A percentile compares a stretch with the other conserved stretches of the same genome.
phyloP scores from a whole-genome alignment of 2,888 invertebrate species.

The Hemistola chrysoprasaria region DNA sequence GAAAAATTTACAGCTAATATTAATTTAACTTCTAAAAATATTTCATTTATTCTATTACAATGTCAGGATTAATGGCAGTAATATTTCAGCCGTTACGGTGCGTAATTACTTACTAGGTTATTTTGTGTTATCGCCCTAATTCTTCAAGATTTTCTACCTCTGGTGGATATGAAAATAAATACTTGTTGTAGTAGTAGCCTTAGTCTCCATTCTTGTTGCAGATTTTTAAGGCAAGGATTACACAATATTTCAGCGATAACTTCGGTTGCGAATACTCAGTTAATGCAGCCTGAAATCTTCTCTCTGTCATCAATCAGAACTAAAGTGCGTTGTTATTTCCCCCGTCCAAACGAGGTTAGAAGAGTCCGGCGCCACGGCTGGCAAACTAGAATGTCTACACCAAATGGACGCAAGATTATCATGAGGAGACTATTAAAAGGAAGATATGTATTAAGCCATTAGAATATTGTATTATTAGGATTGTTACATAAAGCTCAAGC shows the following conservation, averaged over 20 bases:
- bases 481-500: too few relatives aligned
- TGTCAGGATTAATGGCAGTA: conserved; percentile 54
- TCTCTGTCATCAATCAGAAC: conserved; percentile 60
- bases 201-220: conserved; percentile 43
- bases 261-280: conserved; percentile 30
- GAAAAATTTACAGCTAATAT: too few relatives aligned
- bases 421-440: conserved; percentile 91
- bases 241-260: conserved; percentile 42
- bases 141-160: too few relatives aligned
- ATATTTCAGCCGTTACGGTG: conserved; percentile 62
- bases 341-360: conserved; percentile 87
- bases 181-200: too few relatives aligned
- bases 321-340: conserved; percentile 86
- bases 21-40: not conserved
- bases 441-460: conserved; percentile 86
- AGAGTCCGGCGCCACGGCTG: conserved; percentile 88
- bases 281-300: conserved; percentile 57
- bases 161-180: too few relatives aligned
- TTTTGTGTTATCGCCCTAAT: too few relatives aligned
- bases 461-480: conserved; percentile 29
- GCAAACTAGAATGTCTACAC: conserved; percentile 86
- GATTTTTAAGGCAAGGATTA: conserved; percentile 52
- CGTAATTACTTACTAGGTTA: conserved; percentile 8
- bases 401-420: conserved; percentile 85
- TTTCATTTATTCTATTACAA: not conserved